phyloP scores from a whole-genome alignment of 2,113 vertebrate species.

The Oryzias celebensis region DNA sequence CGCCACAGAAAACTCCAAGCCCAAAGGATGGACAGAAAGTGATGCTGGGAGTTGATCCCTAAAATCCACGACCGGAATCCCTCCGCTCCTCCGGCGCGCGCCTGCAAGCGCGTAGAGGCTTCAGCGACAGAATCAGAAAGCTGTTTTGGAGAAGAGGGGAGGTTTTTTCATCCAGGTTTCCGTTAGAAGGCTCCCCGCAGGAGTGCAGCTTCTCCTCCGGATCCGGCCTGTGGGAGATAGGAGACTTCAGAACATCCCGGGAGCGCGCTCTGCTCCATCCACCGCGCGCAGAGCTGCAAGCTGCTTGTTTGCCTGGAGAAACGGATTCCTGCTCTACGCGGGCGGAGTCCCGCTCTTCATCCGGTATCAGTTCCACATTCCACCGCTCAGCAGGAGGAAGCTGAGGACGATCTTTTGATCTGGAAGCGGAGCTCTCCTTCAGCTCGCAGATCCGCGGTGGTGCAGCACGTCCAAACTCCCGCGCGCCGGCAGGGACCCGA shows the following conservation, averaged over 20 bases:
- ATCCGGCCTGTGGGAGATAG: not conserved
- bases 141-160: conserved; percentile 29
- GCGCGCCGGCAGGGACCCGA: not conserved
- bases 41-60: conserved; percentile 16
- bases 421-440: too few relatives aligned
- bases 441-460: too few relatives aligned
- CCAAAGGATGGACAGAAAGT: conserved; percentile 3
- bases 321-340: conserved; percentile 18
- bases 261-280: conserved; percentile 11
- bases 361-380: too few relatives aligned
- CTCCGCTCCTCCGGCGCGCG: conserved; percentile 3
- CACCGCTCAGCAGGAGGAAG: too few relatives aligned
- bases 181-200: not conserved
- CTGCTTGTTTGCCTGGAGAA: too few relatives aligned
- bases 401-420: too few relatives aligned
- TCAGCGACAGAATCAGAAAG: not conserved
- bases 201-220: conserved; percentile 14
- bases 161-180: conserved; percentile 8
- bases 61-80: not conserved
- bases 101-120: not conserved
- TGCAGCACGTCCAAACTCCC: not conserved
- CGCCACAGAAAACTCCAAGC: not conserved
- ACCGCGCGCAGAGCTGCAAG: too few relatives aligned
- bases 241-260: conserved; percentile 16
- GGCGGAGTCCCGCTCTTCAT: conserved; percentile 45